Evolutionary conservation across 2,113 vertebrate species (phyloP).

Genomic region (Chaetorhynchus papuensis): DNA sequence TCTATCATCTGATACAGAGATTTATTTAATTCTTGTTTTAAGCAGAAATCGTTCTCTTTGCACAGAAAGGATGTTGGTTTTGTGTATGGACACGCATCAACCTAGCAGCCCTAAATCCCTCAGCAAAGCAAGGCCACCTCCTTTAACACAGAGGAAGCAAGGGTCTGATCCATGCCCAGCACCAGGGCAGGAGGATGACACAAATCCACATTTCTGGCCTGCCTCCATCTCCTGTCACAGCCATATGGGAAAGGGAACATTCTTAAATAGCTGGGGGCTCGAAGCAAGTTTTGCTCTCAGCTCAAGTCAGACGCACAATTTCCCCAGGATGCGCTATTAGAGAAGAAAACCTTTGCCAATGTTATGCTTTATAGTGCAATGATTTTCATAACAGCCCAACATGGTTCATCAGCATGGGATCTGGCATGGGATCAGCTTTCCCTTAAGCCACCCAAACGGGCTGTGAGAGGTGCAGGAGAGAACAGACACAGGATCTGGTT

Average conservation of each 20-base stretch:
- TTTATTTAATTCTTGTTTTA: neutral
- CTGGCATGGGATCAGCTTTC: slow-evolving; percentile 26
- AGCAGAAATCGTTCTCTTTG: neutral
- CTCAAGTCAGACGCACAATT: neutral
- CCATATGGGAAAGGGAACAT: neutral
- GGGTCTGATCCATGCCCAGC: neutral
- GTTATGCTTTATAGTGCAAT: slow-evolving; percentile 3
- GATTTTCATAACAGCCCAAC: slow-evolving; percentile 34
- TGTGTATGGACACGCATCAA: rapidly evolving
- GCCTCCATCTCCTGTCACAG: neutral
- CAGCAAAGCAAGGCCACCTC: neutral
- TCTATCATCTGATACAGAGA: neutral
- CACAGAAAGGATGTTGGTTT: neutral
- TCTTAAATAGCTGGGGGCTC: neutral
- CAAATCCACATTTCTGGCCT: neutral
- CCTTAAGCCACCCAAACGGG: neutral
- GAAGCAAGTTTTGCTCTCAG: neutral
- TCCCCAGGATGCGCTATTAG: neutral
- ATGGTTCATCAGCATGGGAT: neutral
- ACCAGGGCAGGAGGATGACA: neutral
- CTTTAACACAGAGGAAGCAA: neutral
- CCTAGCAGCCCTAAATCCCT: neutral
- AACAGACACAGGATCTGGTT: neutral
- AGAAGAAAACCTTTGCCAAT: slow-evolving; percentile 16
- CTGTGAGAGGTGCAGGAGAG: neutral